A percentile compares a stretch with the other conserved stretches of the same genome.
Conservation (phyloP, 2,797 vertebrate species). For the Aselliscus stoliczkanus region DNA sequence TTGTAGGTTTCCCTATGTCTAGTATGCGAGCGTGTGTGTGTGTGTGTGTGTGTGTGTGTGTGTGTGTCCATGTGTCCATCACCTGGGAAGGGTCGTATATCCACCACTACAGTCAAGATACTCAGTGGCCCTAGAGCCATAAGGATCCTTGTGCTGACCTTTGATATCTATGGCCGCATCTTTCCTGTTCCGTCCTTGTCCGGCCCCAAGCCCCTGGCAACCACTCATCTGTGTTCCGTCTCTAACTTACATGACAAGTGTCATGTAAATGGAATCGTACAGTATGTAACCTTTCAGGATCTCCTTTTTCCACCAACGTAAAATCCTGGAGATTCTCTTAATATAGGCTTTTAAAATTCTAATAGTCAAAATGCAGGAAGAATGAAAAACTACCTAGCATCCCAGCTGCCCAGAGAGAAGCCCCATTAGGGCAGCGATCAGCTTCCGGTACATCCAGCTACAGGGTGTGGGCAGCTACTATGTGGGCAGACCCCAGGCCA, state of each 20-base stretch:
- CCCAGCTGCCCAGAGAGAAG: background rate
- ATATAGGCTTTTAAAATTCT: background rate
- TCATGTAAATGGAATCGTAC: fast-evolving
- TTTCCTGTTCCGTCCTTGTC: background rate
- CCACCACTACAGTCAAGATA: background rate
- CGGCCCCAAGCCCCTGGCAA: background rate
- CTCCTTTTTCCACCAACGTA: background rate
- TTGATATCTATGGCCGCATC: background rate
- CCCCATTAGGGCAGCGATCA: background rate
- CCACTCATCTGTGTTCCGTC: background rate
- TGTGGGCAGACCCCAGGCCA: background rate
- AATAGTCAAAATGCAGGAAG: background rate
- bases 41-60: fast-evolving
- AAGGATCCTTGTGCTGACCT: background rate
- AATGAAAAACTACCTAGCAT: background rate
- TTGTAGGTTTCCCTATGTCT: background rate
- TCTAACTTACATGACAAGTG: background rate
- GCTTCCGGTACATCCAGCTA: fast-evolving
- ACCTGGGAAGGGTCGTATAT: background rate
- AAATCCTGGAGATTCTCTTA: background rate
- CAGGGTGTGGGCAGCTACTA: background rate
- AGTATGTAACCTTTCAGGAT: too few species aligned
- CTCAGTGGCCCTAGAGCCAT: fast-evolving
- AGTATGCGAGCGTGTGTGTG: fast-evolving
- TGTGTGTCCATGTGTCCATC: background rate